Evolutionary conservation across 2,113 vertebrate species (phyloP), one percentile per base, ranked within the genome.

Genomic region (Typhlomys cinereus): DNA sequence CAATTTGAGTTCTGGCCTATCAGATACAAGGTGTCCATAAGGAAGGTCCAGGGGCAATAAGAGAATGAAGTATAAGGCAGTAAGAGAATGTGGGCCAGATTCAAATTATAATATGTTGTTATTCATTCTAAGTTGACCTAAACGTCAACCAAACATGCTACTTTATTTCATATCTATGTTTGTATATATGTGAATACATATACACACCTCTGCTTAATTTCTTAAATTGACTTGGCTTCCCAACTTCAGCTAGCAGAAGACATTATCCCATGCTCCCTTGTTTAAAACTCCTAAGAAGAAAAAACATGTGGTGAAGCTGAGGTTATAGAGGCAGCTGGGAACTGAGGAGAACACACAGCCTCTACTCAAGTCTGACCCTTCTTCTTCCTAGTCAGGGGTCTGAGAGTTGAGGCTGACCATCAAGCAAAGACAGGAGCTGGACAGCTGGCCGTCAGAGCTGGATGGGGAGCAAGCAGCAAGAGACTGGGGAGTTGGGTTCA

Each of bases 1-100:
- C 34, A 27, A 62, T 79, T 91, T 89, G 85, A 57, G 70, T 75
- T 80, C 62, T 41, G 73, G 61, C 41, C 31, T 79, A 83, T 52
- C 25, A 69, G 46, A 69, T 14, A 20, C 44, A 83, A n/a, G n/a
- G 1, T 23, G 36, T n/a, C 48, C 46, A 57, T n/a, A 27, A 91
- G 50, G 74, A 25, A 39, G 73, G 27, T 25, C 6, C 18, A 11
- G 57, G 44, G 18, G 20, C 59, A 61, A 36, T n/a, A n/a, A n/a
- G n/a, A n/a, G n/a, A n/a, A n/a, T n/a, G n/a, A n/a, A n/a, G n/a
- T n/a, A n/a, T n/a, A n/a, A n/a, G n/a, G n/a, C n/a, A n/a, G n/a
- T n/a, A n/a, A 57, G 62, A 50, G 34, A 66, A 71, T 11, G 8
- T 52, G 48, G 57, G 31, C 57, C 25, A 62, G 34, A 23, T 82